Evolutionary conservation across 92 coral and sea anemone species (phyloP), one percentile per base, ranked within the genome.

Genomic region (Actinostola sp.): DNA sequence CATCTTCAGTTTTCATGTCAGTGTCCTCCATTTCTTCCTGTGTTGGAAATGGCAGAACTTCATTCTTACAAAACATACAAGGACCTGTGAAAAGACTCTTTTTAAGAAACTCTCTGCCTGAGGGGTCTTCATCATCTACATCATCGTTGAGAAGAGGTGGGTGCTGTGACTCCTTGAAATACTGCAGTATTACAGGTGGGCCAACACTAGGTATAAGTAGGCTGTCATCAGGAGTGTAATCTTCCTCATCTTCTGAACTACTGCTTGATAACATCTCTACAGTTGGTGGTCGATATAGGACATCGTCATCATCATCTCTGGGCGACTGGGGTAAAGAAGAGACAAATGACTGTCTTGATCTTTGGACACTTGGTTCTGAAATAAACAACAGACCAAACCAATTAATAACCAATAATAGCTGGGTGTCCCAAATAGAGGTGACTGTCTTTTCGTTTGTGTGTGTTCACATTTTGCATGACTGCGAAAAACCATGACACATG

Each of bases 121-220:
- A 56, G 23, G 59, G 57, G 10, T 77, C 78, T 10, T 71, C 62
- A 17, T 81, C 77, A 33, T n/a, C n/a, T n/a, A 74, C 77, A 34
- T 88, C 92, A 10, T 75, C 88, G 49, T 88, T 83, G 7, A 73
- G 41, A 25, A 94, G 52, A 4, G 97, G 97, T 21, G 98, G 98
- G 53, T 92, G 89, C 31, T 86, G 92, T 1, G 98, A 94, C 68
- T 94, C 98, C 51, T 91, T 94, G 45, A 91, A 68, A 51, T 94
- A 94, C 81, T 94, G 98, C 21, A 94, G 88, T 54, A 94, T 92
- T n/a, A 93, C 81, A 8, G 98, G 98, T 20, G 98, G 98, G 7
- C 98, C 98, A 14, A 94, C 88, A 59, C 98, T 94, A 55, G 98
- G 98, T 14, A 94, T 82, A 32, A 91, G 66, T 25, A 83, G 72